A percentile compares a stretch with the other conserved stretches of the same genome.
Conservation (phyloP, 2,113 vertebrate species). For the Craseonycteris thonglongyai region DNA sequence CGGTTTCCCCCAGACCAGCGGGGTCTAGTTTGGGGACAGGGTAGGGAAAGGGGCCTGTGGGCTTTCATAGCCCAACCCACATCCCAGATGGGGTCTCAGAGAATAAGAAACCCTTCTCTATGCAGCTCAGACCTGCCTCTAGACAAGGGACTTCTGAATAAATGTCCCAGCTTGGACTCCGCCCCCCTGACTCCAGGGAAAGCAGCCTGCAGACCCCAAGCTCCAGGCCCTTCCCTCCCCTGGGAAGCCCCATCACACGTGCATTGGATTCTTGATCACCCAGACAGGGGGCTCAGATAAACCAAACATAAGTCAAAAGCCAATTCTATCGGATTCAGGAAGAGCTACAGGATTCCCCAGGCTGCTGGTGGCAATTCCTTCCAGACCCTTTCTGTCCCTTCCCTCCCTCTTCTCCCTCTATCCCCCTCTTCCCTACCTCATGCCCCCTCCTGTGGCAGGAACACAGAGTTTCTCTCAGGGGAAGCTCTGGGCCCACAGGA, state of each 20-base stretch:
- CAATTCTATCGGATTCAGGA: conserved; percentile 3
- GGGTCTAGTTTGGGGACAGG: neutral
- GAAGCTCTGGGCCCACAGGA: neutral
- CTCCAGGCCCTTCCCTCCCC: neutral
- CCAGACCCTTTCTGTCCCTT: too few species aligned
- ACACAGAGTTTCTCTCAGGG: neutral
- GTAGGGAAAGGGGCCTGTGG: neutral
- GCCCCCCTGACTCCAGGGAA: neutral
- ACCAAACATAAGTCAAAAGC: conserved; percentile 52
- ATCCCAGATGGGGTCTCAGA: neutral
- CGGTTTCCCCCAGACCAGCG: conserved; percentile 60
- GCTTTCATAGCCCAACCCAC: neutral
- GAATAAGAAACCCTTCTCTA: neutral
- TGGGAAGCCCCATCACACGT: neutral
- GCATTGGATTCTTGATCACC: neutral
- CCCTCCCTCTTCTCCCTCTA: too few species aligned
- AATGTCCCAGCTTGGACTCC: neutral
- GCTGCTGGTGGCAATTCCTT: neutral
- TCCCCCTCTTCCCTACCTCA: neutral
- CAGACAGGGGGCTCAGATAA: conserved; percentile 14
- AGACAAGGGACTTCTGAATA: accelerated
- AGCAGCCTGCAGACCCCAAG: neutral
- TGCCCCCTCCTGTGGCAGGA: neutral
- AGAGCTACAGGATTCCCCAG: neutral
- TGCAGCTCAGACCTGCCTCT: neutral